phyloP scores from a whole-genome alignment of 2,888 invertebrate genomes.

The Chirona hameri region DNA sequence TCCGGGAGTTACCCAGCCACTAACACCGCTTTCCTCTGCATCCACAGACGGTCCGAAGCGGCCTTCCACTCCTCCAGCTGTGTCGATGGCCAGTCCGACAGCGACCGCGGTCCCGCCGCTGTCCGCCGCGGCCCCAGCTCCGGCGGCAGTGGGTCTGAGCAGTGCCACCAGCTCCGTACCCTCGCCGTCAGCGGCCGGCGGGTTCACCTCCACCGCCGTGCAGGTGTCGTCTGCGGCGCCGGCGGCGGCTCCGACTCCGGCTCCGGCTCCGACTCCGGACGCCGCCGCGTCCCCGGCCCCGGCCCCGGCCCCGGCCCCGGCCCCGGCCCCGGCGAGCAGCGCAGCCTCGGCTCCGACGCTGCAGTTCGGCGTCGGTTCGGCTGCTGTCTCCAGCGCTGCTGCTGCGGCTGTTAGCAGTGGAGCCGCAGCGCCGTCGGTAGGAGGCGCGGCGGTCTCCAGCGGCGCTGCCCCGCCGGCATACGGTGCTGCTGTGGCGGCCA shows the following conservation, averaged over 20 bases:
- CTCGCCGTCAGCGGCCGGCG: constrained; percentile 1
- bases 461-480: not conserved
- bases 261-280: no score
- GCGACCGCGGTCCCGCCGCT: not conserved
- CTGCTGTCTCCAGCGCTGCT: not conserved
- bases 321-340: not conserved
- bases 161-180: not conserved
- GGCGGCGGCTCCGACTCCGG: not conserved
- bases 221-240: not conserved
- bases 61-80: not conserved
- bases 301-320: not conserved
- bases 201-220: not conserved
- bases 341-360: not conserved
- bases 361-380: not conserved
- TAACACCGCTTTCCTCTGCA: no score
- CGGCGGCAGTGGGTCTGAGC: not conserved
- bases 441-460: not conserved
- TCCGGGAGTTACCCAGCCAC: no score
- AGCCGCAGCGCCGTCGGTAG: no score
- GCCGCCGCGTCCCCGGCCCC: not conserved
- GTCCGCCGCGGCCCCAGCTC: no score
- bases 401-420: not conserved
- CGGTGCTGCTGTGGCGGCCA: no score
- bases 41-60: not conserved
- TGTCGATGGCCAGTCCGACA: not conserved